Evolutionary conservation across 1,140 invertebrate species (phyloP), one percentile per base, ranked within the genome.

Genomic region (Formica exsecta): DNA sequence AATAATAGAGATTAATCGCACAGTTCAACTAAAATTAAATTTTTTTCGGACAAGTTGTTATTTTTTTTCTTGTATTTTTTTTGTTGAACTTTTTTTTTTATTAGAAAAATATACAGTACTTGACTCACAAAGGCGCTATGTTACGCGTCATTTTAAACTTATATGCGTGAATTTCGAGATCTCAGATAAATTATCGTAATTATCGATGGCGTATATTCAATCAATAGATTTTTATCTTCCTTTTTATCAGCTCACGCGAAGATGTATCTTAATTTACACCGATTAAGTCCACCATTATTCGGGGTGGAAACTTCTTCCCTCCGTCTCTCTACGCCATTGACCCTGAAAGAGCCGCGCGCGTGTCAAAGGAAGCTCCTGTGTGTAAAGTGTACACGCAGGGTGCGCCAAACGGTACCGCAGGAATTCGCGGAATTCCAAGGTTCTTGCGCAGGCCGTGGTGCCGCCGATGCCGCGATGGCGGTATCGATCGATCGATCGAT

Each of bases 371-470:
- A 86, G 62, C 75, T 77, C 5, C 70, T 51, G 84, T 38, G 86
- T 76, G 81, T 76, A 68, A 54, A 81, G 51, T 25, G 51, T 73
- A 81, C 66, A 74, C 74, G 74, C 54, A 74, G 74, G 73, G 71
- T 89, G 79, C 80, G 89, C 32, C 81, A 62, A 91, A 88, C 77
- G 87, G 76, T 87, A 87, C 86, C 85, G 84, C 81, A 66, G 75
- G 84, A 89, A 91, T 87, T 38, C 62, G 22, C 29, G 79, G 79
- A 86, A 91, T 91, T 85, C 70, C 88, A 90, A 90, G 89, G 88
- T 87, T 87, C 70, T 61, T 77, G 77, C 54, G 29, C 76, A 64
- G 36, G 25, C 48, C 41, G 83, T 51, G 71, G 54, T 65, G 22
- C 54, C 9, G 32, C 32, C 57, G 48, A 29, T 44, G 51, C 44